Conservation (phyloP, 2,797 vertebrate genomes). For the Holocentrus rufus region DNA sequence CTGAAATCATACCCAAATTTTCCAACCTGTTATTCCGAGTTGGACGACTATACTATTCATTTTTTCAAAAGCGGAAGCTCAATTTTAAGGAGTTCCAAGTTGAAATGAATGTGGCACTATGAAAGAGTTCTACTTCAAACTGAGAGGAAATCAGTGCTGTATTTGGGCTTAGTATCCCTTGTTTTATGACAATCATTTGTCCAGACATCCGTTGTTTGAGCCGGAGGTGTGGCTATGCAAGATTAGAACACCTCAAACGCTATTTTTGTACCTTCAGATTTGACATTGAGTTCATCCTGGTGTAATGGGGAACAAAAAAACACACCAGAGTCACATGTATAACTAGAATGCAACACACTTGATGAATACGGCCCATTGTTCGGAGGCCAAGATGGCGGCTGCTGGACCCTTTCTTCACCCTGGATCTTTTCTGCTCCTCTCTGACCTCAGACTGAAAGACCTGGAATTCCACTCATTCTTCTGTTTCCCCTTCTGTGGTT, state of each 20-base stretch:
- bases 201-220: too few species aligned
- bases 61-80: too few species aligned
- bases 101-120: not conserved
- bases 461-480: constrained; percentile 60
- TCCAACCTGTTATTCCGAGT: too few species aligned
- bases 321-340: constrained; percentile 12
- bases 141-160: too few species aligned
- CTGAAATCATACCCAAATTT: too few species aligned
- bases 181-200: too few species aligned
- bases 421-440: constrained; percentile 47
- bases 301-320: not conserved
- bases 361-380: constrained; percentile 36
- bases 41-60: too few species aligned
- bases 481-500: constrained; percentile 71
- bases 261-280: constrained; percentile 10
- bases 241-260: too few species aligned
- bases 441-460: constrained; percentile 58
- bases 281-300: constrained; percentile 18
- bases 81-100: too few species aligned
- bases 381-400: constrained; percentile 14
- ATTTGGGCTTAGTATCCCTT: too few species aligned
- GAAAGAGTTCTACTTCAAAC: not conserved
- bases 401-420: constrained; percentile 28
- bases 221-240: too few species aligned
- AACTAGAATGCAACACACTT: constrained; percentile 7